Evolutionary conservation across 2,113 vertebrate genomes (phyloP).

Genomic region (Equus quagga): DNA sequence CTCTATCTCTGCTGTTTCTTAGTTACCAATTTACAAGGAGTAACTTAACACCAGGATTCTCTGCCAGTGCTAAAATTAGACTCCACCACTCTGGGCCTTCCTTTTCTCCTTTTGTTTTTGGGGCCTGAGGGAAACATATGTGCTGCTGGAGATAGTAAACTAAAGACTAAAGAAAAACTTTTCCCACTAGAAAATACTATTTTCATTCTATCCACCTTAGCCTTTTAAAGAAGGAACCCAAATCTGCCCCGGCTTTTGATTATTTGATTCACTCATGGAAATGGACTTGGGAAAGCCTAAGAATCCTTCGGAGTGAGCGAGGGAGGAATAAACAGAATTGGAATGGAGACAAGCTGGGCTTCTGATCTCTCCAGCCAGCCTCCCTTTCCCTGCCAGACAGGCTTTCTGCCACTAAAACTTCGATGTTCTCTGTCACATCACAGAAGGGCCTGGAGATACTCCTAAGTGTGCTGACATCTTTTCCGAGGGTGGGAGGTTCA

Average conservation of each 20-base stretch:
- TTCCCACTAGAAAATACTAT: constrained; percentile 25
- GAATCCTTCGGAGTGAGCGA: not conserved
- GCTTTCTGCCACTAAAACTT: constrained; percentile 23
- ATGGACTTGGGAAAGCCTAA: constrained; percentile 13
- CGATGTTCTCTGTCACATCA: not conserved
- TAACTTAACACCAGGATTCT: constrained; percentile 74
- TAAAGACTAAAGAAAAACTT: constrained; percentile 34
- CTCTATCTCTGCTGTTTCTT: constrained; percentile 65
- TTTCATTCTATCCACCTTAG: constrained; percentile 42
- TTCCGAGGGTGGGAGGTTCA: constrained; percentile 17
- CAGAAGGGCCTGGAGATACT: constrained; percentile 43
- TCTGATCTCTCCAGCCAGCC: not conserved
- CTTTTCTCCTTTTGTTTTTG: constrained; percentile 68
- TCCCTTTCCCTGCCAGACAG: not conserved
- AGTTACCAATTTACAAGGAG: constrained; percentile 74
- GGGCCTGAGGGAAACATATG: not conserved
- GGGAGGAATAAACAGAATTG: not conserved
- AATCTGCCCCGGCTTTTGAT: constrained; percentile 29
- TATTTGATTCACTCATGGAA: constrained; percentile 36
- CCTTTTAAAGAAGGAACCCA: constrained; percentile 41
- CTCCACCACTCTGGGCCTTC: constrained; percentile 42
- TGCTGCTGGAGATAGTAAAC: constrained; percentile 27
- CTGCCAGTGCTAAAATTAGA: constrained; percentile 80
- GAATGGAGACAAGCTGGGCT: not conserved
- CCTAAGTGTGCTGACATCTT: constrained; percentile 29